Evolutionary conservation across 2,797 vertebrate genomes (phyloP).

Genomic region (Sebastes vulpes): DNA sequence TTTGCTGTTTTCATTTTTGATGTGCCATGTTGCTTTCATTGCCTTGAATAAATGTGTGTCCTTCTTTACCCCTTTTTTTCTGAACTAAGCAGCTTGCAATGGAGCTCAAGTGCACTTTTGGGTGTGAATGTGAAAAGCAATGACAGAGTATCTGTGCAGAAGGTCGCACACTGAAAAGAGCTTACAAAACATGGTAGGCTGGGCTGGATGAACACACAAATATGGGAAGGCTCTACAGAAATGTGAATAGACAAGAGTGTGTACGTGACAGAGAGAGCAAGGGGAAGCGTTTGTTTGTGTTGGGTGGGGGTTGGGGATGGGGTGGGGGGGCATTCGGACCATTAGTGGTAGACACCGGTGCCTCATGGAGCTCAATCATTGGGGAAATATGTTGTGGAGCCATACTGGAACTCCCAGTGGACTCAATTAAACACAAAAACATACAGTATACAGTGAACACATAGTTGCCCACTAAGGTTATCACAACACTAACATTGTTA

Average conservation of each 20-base stretch:
- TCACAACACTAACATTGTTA: conserved; percentile 22
- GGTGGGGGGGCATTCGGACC: background rate
- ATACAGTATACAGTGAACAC: conserved; percentile 6
- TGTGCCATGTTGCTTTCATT: conserved; percentile 24
- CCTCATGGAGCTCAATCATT: conserved; percentile 28
- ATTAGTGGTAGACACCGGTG: background rate
- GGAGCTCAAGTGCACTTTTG: conserved; percentile 50
- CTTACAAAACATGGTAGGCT: background rate
- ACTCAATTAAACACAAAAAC: conserved; percentile 64
- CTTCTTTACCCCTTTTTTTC: background rate
- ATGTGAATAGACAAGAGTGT: background rate
- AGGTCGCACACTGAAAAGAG: conserved; percentile 31
- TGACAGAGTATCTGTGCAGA: conserved; percentile 21
- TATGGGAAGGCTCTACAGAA: background rate
- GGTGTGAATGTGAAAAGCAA: conserved; percentile 37
- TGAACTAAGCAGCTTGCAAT: conserved; percentile 43
- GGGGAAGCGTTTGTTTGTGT: background rate
- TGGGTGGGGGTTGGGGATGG: background rate
- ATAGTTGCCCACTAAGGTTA: conserved; percentile 36
- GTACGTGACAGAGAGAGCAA: background rate
- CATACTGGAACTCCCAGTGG: conserved; percentile 44
- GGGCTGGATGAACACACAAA: conserved; percentile 28
- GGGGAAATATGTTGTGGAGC: conserved; percentile 30
- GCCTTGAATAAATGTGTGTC: conserved; percentile 19
- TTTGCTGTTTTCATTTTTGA: conserved; percentile 35